Conservation (phyloP, 1,140 invertebrate genomes). For the Medauroidea extradentata region DNA sequence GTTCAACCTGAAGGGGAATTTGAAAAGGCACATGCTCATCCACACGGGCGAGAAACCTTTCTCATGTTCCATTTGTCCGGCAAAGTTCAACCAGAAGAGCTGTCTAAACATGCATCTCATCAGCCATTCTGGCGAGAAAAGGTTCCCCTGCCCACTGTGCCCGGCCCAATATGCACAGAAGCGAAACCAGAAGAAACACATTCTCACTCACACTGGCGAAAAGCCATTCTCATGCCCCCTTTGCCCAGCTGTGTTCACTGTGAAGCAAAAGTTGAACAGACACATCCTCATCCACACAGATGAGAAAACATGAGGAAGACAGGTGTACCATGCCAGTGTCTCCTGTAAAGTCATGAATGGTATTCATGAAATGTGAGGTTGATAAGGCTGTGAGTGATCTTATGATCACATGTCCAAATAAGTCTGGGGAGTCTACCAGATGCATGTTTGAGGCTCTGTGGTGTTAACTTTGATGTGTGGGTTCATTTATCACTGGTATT, state of each 20-base stretch:
- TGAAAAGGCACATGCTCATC: constrained; percentile 57
- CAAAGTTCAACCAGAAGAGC: constrained; percentile 64
- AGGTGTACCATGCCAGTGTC: too few species aligned
- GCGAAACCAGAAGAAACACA: constrained; percentile 5
- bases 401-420: too few species aligned
- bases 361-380: too few species aligned
- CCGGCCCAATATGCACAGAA: constrained; percentile 17
- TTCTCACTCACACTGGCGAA: constrained; percentile 27
- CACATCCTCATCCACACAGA: too few species aligned
- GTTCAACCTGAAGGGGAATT: constrained; percentile 45
- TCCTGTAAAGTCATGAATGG: too few species aligned
- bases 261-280: too few species aligned
- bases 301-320: too few species aligned
- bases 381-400: too few species aligned
- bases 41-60: constrained; percentile 45
- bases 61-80: constrained; percentile 47
- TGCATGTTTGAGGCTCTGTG: too few species aligned
- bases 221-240: constrained; percentile 58
- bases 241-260: constrained; percentile 41
- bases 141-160: constrained; percentile 11
- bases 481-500: too few species aligned
- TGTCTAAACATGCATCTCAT: constrained; percentile 61
- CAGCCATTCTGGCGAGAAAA: constrained; percentile 40
- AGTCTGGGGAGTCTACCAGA: too few species aligned
- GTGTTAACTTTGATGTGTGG: too few species aligned